Base-by-base conservation (phyloP, 2,113 vertebrate species). In the Malurus cyaneus region DNA sequence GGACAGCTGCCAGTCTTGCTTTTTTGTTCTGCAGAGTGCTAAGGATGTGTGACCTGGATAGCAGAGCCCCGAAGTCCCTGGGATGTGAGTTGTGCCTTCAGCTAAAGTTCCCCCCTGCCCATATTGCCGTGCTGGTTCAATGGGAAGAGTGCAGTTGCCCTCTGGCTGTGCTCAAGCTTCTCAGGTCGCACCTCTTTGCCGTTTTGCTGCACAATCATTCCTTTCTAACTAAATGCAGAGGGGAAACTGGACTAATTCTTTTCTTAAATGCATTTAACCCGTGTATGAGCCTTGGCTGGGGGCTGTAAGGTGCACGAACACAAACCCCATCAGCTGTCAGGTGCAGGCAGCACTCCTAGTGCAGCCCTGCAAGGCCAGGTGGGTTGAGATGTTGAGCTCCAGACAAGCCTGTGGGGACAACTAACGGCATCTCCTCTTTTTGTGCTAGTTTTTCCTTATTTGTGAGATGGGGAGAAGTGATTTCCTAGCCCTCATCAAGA, bases 221-320 rank as follows among this genome's bases (percentile, higher is more conserved):
- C 9, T 49, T 65, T 73, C 17, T 42, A 57, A 18, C 20, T 42
- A 50, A 32, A 28, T 13, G 15, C 28, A 42, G 59, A 49, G 25
- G 23, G 34, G n/a, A 80, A 82, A 49, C 5, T 12, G 50, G 20
- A 28, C 19, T 18, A 34, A 20, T 31, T 3, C 6, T 62, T 17
- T 49, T 25, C 26, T 78, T 28, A 59, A 62, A 41, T 26, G 25
- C 28, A 5, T 41, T 59, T 78, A 32, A 42, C 12, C 29, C 16
- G 11, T 2, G 11, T 29, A 2, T 4, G 8, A 32, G 18, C 20
- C 41, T 44, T 6, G 13, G 9, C 2, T 76, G 53, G 52, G 44
- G 32, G 0, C 36, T 52, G n/a, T 29, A 9, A 32, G 49, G 56
- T 4, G 1, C 4, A 1, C 4, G 36, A 34, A 10, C 29, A 12